Conservation (phyloP, 2,888 invertebrate genomes). For the Xanthia icteritia region DNA sequence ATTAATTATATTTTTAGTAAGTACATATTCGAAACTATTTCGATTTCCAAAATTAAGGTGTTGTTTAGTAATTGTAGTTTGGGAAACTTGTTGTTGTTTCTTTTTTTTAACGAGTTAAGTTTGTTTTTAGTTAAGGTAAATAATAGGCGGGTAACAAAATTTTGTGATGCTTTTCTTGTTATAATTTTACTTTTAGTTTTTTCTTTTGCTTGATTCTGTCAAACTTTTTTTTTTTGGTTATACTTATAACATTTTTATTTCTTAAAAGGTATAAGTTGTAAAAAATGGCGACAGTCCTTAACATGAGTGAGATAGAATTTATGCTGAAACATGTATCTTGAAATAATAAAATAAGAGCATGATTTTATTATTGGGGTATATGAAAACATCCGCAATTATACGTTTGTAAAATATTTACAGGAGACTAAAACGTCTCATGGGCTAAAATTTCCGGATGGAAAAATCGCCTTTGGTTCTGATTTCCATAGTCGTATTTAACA, state of each 20-base stretch:
- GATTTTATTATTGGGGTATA: conserved; percentile 62
- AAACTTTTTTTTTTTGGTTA: conserved; percentile 37
- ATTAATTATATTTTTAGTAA: conserved; percentile 41
- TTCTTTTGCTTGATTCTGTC: conserved; percentile 42
- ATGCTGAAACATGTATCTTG: conserved; percentile 34
- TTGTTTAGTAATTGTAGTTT: conserved; percentile 57
- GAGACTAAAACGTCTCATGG: conserved; percentile 37
- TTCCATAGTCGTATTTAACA: conserved; percentile 64
- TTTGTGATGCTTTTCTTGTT: conserved; percentile 64
- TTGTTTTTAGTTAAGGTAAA: conserved; percentile 75
- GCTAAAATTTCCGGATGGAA: conserved; percentile 56
- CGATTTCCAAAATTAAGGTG: conserved; percentile 40
- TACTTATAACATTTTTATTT: conserved; percentile 46
- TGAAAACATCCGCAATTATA: conserved; percentile 38
- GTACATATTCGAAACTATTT: conserved; percentile 41
- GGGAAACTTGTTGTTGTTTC: conserved; percentile 77
- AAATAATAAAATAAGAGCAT: conserved; percentile 45
- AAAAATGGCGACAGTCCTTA: conserved; percentile 58
- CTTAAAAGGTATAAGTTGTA: conserved; percentile 38
- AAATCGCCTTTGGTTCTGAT: conserved; percentile 60
- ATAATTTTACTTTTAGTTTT: conserved; percentile 39
- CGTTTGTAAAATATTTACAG: conserved; percentile 44
- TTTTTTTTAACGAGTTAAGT: conserved; percentile 81
- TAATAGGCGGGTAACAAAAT: conserved; percentile 64
- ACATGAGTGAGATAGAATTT: conserved; percentile 65